Evolutionary conservation across 2,888 invertebrate species (phyloP), one percentile per base, ranked within the genome.

Genomic region (Polyommatus iphigenia): DNA sequence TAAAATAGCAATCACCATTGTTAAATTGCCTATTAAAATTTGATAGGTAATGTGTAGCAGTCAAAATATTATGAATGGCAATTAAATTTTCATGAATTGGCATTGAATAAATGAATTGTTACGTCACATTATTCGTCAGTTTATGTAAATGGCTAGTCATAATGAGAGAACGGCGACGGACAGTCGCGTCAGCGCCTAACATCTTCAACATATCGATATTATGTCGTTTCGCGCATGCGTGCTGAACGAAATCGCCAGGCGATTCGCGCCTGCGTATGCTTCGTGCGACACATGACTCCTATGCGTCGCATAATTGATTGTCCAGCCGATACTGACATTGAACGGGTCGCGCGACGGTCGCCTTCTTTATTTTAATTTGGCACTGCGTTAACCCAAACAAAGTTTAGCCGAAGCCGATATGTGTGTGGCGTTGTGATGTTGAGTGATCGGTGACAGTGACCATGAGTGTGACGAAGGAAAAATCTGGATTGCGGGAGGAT

Each of bases 301-400:
- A 87, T 85, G 82, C 91, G 92, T 92, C 93, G 90, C 91, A 90
- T 93, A 92, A 93, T 92, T 92, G 89, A 92, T 93, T 89, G 91
- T 88, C 89, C 91, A 89, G 88, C 90, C 92, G 88, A 90, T 93
- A 91, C 90, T 92, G 93, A 93, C 93, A 94, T 93, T 94, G 93
- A 90, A 84, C 84, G 83, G 80, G 80, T 82, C 75, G 88, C 86
- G 83, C 88, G 86, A 82, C 89, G 87, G 87, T 82, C 88, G 89
- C 85, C 87, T 87, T 87, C 87, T 88, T 87, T 87, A 88, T 89
- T 88, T 85, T 83, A 84, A 87, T 90, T 91, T 87, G 87, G 88
- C 86, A 89, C 85, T 86, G 88, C 88, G 88, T 88, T 81, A 85
- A 84, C 85, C 84, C 82, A 80, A 77, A 77, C 59, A 73, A 59